Evolutionary conservation across 2,888 invertebrate species (phyloP), one percentile per base, ranked within the genome.

Genomic region (Myopa testacea): DNA sequence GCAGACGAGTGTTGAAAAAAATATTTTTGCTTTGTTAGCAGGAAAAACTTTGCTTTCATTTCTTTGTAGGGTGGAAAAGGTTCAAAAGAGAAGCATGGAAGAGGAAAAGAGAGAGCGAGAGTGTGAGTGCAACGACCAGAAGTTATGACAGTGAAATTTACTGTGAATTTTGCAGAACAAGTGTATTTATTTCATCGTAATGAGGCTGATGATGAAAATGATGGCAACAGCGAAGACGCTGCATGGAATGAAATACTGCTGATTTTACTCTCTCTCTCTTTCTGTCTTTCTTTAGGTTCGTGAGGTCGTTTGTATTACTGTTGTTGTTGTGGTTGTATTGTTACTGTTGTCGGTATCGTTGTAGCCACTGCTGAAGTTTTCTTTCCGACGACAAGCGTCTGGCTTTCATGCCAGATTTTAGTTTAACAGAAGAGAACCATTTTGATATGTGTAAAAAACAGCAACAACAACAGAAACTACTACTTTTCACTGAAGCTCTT

Each of bases 81-180:
- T 55, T 55, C 5, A 55, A 3, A 10, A 12, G 16, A 4, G 14
- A n/a, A 55, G 16, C 14, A 6, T 55, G 55, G n/a, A n/a, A 55
- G 4, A 16, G 16, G 5, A 55, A n/a, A n/a, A 55, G 55, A 55
- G 55, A 55, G 55, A 16, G 55, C 5, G 55, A 55, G 55, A 55
- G 16, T 1, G n/a, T n/a, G 40, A 69, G 50, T 45, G 68, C 68
- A 69, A 69, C 40, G 40, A 69, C 45, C 70, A 70, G 70, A 70
- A 55, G n/a, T 70, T 70, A 55, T 70, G 34, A 70, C 34, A 70
- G 34, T 70, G 34, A 52, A 70, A 50, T 50, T 52, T 34, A 67
- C 10, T 34, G n/a, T 38, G 34, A 67, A 37, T 67, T 67, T 67
- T 40, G 8, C 3, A n/a, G 8, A 67, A 38, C n/a, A 38, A 7